These are phyloP conservation scores for Macrophya annulata DNA, from an alignment of 2,888 invertebrate genomes.

Conservation along the genomic window DNA sequence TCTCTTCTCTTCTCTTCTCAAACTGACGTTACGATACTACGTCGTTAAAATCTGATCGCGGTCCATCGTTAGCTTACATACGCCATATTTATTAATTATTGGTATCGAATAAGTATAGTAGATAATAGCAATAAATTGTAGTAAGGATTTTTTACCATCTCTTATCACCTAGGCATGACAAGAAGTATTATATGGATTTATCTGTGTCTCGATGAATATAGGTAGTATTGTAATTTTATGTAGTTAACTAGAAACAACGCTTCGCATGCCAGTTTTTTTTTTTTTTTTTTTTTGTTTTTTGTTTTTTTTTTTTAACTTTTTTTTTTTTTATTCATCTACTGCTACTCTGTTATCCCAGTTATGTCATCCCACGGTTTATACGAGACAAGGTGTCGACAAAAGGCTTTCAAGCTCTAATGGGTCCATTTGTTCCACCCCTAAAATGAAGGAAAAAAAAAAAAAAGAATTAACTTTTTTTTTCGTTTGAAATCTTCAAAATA, in stretches of 20 bases:
- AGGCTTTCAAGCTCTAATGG: conserved; percentile 68
- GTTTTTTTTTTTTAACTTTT: conserved; percentile 53
- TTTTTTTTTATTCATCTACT: conserved; percentile 59
- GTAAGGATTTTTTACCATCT: conserved; percentile 74
- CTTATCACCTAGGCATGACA: conserved; percentile 76
- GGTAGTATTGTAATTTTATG: conserved; percentile 69
- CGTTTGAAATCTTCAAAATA: background rate
- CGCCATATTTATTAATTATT: conserved; percentile 67
- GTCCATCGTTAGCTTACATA: conserved; percentile 57
- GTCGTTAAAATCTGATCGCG: conserved; percentile 13
- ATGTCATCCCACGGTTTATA: conserved; percentile 64
- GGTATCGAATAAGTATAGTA: conserved; percentile 75
- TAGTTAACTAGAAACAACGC: conserved; percentile 69
- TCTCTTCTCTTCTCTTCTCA: background rate
- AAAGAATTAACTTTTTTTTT: background rate
- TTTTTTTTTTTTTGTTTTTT: conserved; percentile 47
- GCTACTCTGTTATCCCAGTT: conserved; percentile 69
- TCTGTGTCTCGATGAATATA: conserved; percentile 67
- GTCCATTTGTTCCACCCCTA: conserved; percentile 83
- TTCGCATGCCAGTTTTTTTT: conserved; percentile 65
- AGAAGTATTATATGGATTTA: conserved; percentile 69
- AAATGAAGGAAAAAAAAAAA: conserved; percentile 67
- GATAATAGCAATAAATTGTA: conserved; percentile 76
- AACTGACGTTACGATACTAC: conserved; percentile 24
- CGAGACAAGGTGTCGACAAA: conserved; percentile 62